Base-by-base conservation (phyloP, 2,888 invertebrate genomes). In the Lycophotia porphyrea region DNA sequence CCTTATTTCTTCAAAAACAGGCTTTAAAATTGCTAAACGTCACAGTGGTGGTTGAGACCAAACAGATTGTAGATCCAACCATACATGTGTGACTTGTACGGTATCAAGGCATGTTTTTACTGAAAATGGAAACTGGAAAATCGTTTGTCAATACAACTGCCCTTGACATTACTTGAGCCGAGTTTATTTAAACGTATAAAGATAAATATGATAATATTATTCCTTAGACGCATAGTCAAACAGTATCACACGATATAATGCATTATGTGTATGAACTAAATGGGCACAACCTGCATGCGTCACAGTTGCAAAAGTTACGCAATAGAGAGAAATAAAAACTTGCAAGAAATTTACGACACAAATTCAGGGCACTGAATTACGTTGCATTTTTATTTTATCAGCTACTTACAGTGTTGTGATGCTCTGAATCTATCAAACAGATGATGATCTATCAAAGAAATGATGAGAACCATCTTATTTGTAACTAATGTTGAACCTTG, bases 91-190 rank as follows among this genome's bases (percentile, higher is more conserved):
- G 89, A 84, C 88, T 89, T 85, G 90, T n/a, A 84, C 90, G 88
- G 88, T 92, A 91, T 91, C 90, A 84, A 88, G 92, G 93, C 94
- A 89, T 92, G 95, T 95, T 94, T 93, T 94, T 93, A 93, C 96
- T 96, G 96, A 96, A 96, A 96, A 96, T 95, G 96, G 95, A 95
- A 96, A 95, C 95, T 95, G 92, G 96, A 93, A 95, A 96, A 95
- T 93, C 84, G 89, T 90, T 92, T 89, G 89, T 86, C 88, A 88
- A 88, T 87, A 87, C 87, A 74, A 78, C 79, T 93, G 93, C 87
- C 95, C 95, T 96, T 96, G 95, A 89, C 94, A 95, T 95, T 94
- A 93, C 92, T 91, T 91, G 91, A 88, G 89, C 78, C 76, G 75
- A 81, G 86, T 82, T 89, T 87, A 81, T 84, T 81, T 83, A 79